Evolutionary conservation across 2,113 vertebrate genomes (phyloP), one percentile per base, ranked within the genome.

Genomic region (Hucho hucho): DNA sequence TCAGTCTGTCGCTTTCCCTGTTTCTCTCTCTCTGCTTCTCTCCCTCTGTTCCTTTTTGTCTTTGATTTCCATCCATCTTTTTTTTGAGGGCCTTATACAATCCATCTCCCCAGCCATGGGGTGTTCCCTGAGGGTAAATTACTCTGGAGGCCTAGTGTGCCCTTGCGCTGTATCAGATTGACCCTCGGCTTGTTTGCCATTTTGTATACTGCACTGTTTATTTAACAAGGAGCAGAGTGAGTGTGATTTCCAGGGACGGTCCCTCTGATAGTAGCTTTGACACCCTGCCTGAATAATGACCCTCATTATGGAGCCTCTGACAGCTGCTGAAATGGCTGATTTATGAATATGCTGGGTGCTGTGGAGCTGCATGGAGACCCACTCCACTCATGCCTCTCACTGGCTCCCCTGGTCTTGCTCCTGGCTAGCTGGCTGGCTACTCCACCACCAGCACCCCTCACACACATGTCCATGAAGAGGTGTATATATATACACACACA

Each of bases 181-280:
- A 99, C 97, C 98, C 94, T 93, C 94, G 94, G 94, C 97, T 98
- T 98, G 98, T 99, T 98, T 98, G 96, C 96, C 97, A 98, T 97
- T 98, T 98, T 98, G 97, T 98, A 95, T 98, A 97, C 96, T 94
- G 94, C 94, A 94, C 95, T 98, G 98, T 98, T 99, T 99, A 98
- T 98, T 98, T 99, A 99, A 99, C 97, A 96, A 97, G 98, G 97
- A 97, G 96, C 95, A 96, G 96, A 96, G 96, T 98, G 95, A 97
- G 95, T 96, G 95, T 95, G 95, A 95, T 96, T 97, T 96, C 93
- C 88, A 87, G 94, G 96, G 97, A 97, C 93, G 94, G 95, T 92
- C 88, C 95, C 95, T 98, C 95, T 97, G 96, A 97, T 98, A 97
- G 95, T 96, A 96, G 95, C 96, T 98, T 95, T 99, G 98, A 99